Base-by-base conservation (phyloP, 53 echinoderm and acorn worm species). In the Holothuria leucospilota region DNA sequence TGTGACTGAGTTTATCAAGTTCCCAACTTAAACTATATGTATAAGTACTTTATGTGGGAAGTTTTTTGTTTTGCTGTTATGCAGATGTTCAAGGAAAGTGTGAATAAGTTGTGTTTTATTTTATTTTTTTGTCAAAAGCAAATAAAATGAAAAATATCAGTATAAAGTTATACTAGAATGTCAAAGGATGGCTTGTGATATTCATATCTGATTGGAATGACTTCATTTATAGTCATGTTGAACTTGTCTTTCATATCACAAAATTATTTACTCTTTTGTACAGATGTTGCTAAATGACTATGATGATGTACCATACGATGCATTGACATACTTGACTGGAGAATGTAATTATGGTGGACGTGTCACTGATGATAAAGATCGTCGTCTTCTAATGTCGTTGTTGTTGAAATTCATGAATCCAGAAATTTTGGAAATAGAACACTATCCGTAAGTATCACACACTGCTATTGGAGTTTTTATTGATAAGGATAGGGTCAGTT, bases 231-330 rank as follows among this genome's bases (percentile, higher is more conserved):
- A 46, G 46, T 46, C 4, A 46, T 9, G 11, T 64, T 20, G 2
- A 26, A 26, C 28, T 64, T 20, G 20, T 64, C n/a, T 26, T 64
- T 64, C 28, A 20, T 24, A 64, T 26, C 20, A 10, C 10, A 21
- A 64, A 26, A 14, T 26, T 64, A 26, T 21, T 24, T 12, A 10
- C 24, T 64, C 65, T 64, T 12, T 8, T 28, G 9, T 61, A 0
- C 62, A 98, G 99, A 99, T 99, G 99, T 99, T 99, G 89, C 70
- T 99, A 71, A 99, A 99, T 90, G 95, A 99, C 69, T 99, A 99
- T 74, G 95, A 99, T 13, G 99, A 95, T 62, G 88, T 93, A 1
- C 99, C 99, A 4, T 95, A 89, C 75, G 95, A 95, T 89, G 99
- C 99, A 13, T 52, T 99, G 85, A 94, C 92, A 51, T 99, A 99